phyloP scores from a whole-genome alignment of 2,797 vertebrate species.

The Dipus sagitta region DNA sequence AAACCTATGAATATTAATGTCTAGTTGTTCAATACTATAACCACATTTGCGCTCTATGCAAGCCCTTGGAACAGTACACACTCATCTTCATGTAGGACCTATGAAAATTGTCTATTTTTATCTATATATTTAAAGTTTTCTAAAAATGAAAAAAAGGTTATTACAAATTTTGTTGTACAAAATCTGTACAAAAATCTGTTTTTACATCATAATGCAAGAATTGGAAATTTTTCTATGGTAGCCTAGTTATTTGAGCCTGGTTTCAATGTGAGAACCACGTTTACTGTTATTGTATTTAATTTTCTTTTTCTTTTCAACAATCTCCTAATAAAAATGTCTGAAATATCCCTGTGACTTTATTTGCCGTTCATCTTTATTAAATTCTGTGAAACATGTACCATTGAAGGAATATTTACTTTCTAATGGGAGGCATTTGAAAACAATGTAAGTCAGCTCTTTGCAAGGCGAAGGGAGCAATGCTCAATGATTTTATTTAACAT shows the following conservation, averaged over 20 bases:
- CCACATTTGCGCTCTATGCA: conserved; percentile 92
- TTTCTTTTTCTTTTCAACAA: conserved; percentile 93
- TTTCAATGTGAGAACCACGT: conserved; percentile 92
- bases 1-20: conserved; percentile 89
- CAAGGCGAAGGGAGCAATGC: conserved; percentile 88
- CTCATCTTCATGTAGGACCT: conserved; percentile 93
- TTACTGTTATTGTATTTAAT: conserved; percentile 93
- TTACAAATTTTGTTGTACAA: conserved; percentile 92
- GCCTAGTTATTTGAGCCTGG: conserved; percentile 91
- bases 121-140: conserved; percentile 94
- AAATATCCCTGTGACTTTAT: conserved; percentile 90
- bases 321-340: conserved; percentile 94
- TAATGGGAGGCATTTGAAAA: conserved; percentile 91
- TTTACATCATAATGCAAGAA: conserved; percentile 93
- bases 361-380: conserved; percentile 90
- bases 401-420: conserved; percentile 91
- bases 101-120: conserved; percentile 94
- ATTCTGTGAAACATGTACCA: conserved; percentile 88
- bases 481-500: conserved; percentile 92
- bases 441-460: conserved; percentile 92
- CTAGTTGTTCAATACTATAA: conserved; percentile 91
- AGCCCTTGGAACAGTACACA: conserved; percentile 92
- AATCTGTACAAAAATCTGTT: conserved; percentile 93
- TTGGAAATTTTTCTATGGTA: conserved; percentile 92
- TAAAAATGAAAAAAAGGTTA: conserved; percentile 93